Evolutionary conservation across 2,113 vertebrate genomes (phyloP).

Genomic region (Callospermophilus lateralis): DNA sequence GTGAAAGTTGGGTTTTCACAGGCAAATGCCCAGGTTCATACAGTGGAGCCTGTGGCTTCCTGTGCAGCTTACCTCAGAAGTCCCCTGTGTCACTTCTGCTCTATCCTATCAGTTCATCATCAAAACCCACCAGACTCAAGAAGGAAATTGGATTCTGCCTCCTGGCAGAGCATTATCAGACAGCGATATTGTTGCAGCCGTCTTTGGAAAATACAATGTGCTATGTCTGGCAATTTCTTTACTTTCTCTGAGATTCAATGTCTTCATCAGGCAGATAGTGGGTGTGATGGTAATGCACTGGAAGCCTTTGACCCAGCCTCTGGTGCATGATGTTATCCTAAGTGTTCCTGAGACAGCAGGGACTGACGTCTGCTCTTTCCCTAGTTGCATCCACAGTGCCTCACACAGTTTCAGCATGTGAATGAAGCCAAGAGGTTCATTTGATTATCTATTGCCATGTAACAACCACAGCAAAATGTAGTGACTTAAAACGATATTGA

Average conservation of each 20-base stretch:
- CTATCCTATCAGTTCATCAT: not conserved
- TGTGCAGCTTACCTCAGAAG: not conserved
- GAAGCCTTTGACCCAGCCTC: not conserved
- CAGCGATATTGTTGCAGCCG: not conserved
- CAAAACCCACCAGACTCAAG: not conserved
- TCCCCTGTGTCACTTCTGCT: not conserved
- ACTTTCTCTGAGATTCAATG: constrained; percentile 15
- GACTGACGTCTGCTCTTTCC: not conserved
- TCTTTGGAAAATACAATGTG: not conserved
- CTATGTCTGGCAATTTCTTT: not conserved
- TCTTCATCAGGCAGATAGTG: not conserved
- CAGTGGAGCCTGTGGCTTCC: not conserved
- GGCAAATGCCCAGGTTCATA: not conserved
- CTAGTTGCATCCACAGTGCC: not conserved
- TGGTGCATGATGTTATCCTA: not conserved
- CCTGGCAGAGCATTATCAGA: not conserved
- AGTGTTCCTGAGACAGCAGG: not conserved
- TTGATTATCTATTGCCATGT: not conserved
- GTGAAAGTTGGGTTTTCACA: not conserved
- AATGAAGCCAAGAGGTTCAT: not conserved
- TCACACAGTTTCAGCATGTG: not conserved
- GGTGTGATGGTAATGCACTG: not conserved
- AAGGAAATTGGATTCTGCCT: not conserved
- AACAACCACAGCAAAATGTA: not conserved
- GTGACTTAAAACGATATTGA: not conserved